Conservation (phyloP, 2,113 vertebrate genomes). For the Mellivora capensis region DNA sequence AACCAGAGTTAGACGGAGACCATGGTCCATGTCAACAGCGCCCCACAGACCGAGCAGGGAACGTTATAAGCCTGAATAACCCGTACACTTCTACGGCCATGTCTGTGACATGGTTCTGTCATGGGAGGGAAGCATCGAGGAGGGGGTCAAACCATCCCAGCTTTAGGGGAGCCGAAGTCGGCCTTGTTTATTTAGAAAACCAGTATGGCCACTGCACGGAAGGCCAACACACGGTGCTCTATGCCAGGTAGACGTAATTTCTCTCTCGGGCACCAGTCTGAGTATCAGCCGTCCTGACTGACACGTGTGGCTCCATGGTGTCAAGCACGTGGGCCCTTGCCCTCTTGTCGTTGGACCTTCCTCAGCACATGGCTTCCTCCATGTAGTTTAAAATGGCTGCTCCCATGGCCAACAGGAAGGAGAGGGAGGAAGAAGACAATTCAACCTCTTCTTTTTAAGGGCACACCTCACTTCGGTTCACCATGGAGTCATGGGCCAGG, state of each 20-base stretch:
- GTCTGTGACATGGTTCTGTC: neutral
- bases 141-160: neutral
- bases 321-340: neutral
- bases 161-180: neutral
- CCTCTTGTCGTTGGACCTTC: neutral
- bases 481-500: neutral
- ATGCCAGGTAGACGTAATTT: neutral
- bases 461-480: neutral
- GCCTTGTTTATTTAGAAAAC: neutral
- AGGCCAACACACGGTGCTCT: neutral
- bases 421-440: neutral
- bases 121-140: neutral
- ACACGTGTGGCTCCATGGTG: accelerated
- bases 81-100: neutral
- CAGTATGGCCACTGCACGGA: neutral
- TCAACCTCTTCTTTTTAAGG: neutral
- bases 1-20: neutral
- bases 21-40: neutral
- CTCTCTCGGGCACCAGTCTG: neutral
- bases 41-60: neutral
- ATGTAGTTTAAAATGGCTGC: neutral
- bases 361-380: neutral
- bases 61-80: neutral
- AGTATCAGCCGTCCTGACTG: neutral
- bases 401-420: neutral